Conservation (phyloP, 2,113 vertebrate species). For the Mus pahari region DNA sequence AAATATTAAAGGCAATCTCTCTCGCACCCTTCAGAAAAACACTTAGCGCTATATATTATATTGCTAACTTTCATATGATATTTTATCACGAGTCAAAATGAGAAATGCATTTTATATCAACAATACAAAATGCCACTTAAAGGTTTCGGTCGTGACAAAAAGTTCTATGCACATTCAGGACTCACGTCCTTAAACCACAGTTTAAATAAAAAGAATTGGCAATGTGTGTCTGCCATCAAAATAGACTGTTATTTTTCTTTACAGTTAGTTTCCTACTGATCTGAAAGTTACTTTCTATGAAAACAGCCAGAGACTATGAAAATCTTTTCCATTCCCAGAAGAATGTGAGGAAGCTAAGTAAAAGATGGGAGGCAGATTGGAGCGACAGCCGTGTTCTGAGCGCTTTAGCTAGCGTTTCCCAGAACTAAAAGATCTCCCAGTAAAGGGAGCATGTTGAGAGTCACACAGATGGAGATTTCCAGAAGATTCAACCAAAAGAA, state of each 20-base stretch:
- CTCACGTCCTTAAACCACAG: neutral
- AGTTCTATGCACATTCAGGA: neutral
- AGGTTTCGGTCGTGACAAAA: neutral
- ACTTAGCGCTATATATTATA: neutral
- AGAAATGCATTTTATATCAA: slow-evolving; percentile 26
- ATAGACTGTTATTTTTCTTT: neutral
- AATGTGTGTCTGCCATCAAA: neutral
- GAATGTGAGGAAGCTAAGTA: neutral
- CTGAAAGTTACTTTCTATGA: neutral
- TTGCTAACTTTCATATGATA: neutral
- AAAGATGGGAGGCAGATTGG: neutral
- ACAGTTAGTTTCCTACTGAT: neutral
- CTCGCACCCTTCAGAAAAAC: neutral
- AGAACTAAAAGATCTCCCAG: slow-evolving; percentile 6
- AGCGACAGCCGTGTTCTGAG: neutral
- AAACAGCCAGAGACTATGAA: slow-evolving; percentile 14
- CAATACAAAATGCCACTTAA: neutral
- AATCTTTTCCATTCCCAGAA: neutral
- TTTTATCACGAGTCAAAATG: neutral
- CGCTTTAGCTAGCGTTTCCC: neutral
- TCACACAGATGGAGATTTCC: neutral
- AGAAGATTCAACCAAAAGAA: neutral
- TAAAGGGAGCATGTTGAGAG: neutral
- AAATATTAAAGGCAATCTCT: neutral
- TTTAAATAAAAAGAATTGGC: neutral